Evolutionary conservation across 2,888 invertebrate genomes (phyloP).

Genomic region (Pogonocherus hispidulus): DNA sequence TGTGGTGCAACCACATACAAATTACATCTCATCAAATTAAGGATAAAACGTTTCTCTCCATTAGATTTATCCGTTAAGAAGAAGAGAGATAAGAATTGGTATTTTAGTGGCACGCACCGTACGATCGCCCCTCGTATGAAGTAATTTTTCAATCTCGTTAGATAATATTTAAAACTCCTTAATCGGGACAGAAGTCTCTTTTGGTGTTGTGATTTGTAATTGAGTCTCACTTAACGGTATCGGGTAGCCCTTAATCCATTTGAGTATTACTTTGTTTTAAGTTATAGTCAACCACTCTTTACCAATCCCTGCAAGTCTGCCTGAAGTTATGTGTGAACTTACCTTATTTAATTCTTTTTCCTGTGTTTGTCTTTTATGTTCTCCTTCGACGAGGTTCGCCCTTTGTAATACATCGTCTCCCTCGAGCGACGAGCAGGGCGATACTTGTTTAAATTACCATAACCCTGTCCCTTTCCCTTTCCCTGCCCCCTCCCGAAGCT

Average conservation of each 20-base stretch:
- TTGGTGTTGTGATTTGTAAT: neutral
- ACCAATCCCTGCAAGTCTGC: neutral
- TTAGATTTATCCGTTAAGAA: conserved; percentile 2
- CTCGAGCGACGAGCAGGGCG: conserved; percentile 2
- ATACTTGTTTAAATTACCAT: conserved; percentile 4
- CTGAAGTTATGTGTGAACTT: neutral
- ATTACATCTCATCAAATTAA: neutral
- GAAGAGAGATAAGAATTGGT: neutral
- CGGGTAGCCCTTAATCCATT: neutral
- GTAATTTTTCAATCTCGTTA: neutral
- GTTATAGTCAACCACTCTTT: neutral
- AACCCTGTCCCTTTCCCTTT: neutral
- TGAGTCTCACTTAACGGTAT: neutral
- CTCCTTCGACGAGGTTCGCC: neutral
- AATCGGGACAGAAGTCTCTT: neutral
- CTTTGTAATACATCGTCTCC: neutral
- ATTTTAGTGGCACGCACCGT: neutral
- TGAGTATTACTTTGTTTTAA: neutral
- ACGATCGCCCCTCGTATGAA: neutral
- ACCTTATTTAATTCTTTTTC: neutral
- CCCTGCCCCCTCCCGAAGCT: neutral
- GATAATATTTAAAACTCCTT: neutral
- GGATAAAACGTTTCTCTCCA: neutral
- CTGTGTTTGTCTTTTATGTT: neutral
- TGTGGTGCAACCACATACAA: neutral